Evolutionary conservation across 2,113 vertebrate species (phyloP).

Genomic region (Hystrix brachyura): DNA sequence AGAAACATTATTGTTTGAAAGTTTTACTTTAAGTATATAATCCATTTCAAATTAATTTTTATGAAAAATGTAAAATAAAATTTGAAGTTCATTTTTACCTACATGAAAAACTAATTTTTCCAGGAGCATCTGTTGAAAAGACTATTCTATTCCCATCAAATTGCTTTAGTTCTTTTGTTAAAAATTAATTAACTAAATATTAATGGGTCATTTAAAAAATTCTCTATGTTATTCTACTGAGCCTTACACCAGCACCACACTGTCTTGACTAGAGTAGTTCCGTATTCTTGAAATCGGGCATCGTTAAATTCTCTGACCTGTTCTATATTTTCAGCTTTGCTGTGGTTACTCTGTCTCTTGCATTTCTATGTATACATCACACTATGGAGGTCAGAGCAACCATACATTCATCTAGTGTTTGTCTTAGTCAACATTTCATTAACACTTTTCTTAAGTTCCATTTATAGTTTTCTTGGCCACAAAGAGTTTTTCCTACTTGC

Average conservation of each 20-base stretch:
- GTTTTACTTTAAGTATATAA: not conserved
- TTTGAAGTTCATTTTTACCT: not conserved
- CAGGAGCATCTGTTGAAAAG: not conserved
- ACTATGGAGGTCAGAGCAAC: not conserved
- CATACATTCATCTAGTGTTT: not conserved
- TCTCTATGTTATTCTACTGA: not conserved
- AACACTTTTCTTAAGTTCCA: slow-evolving; percentile 12
- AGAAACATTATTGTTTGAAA: not conserved
- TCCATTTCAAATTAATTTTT: slow-evolving; percentile 38
- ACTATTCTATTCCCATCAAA: not conserved
- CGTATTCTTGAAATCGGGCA: slow-evolving; percentile 7
- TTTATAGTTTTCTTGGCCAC: slow-evolving; percentile 34
- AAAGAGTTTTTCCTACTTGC: slow-evolving; percentile 24
- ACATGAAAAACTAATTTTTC: not conserved
- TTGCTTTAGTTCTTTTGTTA: slow-evolving; percentile 1
- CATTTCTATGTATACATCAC: not conserved
- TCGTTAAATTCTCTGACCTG: not conserved
- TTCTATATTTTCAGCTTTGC: not conserved
- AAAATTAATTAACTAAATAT: not conserved
- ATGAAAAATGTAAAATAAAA: not conserved
- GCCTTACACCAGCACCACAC: not conserved
- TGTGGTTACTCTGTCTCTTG: not conserved
- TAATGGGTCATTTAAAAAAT: not conserved
- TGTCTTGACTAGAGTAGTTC: not conserved
- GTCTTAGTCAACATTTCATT: slow-evolving; percentile 5